These are phyloP conservation scores for Agrotis ipsilon DNA, from an alignment of 2,888 invertebrate species.

Conservation along the genomic window DNA sequence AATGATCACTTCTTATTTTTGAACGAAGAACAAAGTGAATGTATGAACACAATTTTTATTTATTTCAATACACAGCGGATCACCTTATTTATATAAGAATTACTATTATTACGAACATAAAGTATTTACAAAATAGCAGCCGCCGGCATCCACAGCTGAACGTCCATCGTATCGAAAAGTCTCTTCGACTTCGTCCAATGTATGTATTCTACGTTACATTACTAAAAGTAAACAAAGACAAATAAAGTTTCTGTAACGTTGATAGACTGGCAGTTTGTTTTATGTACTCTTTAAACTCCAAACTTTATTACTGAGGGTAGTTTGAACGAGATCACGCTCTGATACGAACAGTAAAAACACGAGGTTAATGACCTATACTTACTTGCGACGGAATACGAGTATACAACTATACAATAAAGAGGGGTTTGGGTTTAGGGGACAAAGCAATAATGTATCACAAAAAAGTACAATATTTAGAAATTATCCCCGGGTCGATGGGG, in stretches of 20 bases:
- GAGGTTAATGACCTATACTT: constrained; percentile 50
- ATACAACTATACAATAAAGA: background rate
- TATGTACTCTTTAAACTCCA: constrained; percentile 58
- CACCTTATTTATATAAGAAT: no score
- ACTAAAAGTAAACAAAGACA: constrained; percentile 18
- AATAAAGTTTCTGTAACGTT: constrained; percentile 36
- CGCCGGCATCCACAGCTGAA: no score
- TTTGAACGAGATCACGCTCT: constrained; percentile 54
- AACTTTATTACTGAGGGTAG: constrained; percentile 53
- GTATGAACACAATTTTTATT: no score
- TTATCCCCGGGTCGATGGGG: no score
- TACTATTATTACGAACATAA: no score
- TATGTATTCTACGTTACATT: constrained; percentile 11
- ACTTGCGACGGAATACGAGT: constrained; percentile 16
- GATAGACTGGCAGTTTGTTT: constrained; percentile 44
- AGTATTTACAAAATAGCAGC: no score
- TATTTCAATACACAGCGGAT: no score
- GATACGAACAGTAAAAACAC: constrained; percentile 50
- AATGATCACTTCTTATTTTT: no score
- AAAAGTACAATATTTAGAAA: no score
- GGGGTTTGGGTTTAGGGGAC: background rate
- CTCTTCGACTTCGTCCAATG: background rate
- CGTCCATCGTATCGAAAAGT: background rate
- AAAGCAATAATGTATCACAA: background rate
- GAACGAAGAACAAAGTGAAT: no score